Evolutionary conservation across 2,888 invertebrate species (phyloP).

Genomic region (Agriotes lineatus): DNA sequence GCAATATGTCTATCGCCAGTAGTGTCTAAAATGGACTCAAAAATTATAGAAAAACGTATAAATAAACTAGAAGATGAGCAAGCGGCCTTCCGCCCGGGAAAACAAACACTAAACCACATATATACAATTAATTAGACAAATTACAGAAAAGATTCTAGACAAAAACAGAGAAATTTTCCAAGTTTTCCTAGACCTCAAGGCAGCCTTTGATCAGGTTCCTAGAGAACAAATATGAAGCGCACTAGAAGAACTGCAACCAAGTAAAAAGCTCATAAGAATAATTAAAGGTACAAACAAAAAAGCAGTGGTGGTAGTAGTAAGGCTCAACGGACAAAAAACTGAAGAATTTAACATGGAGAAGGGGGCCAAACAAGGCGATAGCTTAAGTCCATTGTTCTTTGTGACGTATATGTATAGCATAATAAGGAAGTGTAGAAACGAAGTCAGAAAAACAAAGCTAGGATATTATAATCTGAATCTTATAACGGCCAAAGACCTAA

Average conservation of each 20-base stretch:
- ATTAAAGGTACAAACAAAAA: neutral
- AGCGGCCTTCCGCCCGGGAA: neutral
- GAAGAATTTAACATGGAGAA: neutral
- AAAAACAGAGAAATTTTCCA: neutral
- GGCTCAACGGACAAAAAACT: neutral
- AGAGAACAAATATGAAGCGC: neutral
- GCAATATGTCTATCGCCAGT: too few species aligned
- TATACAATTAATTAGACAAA: neutral
- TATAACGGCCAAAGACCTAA: neutral
- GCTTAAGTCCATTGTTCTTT: neutral
- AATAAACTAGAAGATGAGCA: neutral
- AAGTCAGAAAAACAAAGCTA: neutral
- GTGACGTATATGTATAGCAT: neutral
- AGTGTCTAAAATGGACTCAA: neutral
- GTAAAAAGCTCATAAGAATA: neutral
- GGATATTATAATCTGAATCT: neutral
- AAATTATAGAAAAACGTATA: neutral
- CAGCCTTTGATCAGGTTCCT: neutral
- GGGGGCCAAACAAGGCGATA: neutral
- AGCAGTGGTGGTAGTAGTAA: neutral
- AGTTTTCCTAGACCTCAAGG: neutral
- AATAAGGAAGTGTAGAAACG: neutral
- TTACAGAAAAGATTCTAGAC: neutral
- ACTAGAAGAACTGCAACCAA: neutral
- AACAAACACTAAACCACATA: neutral